Conservation (phyloP, 1,140 invertebrate species). For the Cardiocondyla obscurior region DNA sequence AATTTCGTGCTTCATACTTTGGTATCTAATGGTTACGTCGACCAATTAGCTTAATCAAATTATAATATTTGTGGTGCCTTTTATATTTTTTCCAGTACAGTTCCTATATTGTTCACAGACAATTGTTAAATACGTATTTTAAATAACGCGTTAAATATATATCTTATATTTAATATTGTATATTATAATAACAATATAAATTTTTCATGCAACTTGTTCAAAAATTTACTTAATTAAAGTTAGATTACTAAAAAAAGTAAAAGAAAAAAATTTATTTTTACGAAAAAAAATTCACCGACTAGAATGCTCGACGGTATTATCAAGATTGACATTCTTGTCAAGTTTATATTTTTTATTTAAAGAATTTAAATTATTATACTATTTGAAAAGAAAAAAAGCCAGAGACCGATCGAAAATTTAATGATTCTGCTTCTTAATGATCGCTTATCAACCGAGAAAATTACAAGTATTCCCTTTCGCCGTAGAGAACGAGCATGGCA, state of each 20-base stretch:
- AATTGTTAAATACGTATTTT: neutral
- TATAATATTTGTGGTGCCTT: slow-evolving; percentile 4
- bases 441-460: slow-evolving; percentile 29
- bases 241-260: too few relatives aligned
- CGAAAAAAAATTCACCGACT: too few relatives aligned
- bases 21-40: neutral
- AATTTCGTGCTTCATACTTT: slow-evolving; percentile 1
- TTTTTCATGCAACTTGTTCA: neutral
- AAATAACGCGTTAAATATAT: neutral
- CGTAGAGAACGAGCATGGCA: slow-evolving; percentile 17
- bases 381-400: too few relatives aligned
- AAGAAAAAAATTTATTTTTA: too few relatives aligned
- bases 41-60: neutral
- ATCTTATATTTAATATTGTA: neutral
- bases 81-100: neutral
- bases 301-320: too few relatives aligned
- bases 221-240: too few relatives aligned
- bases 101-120: neutral
- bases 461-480: neutral
- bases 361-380: too few relatives aligned
- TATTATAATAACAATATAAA: neutral
- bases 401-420: neutral
- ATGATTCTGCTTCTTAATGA: neutral
- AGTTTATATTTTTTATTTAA: too few relatives aligned
- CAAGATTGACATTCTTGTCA: too few relatives aligned